phyloP scores from a whole-genome alignment of 2,888 invertebrate genomes.

The Ischnus inquisitorius region DNA sequence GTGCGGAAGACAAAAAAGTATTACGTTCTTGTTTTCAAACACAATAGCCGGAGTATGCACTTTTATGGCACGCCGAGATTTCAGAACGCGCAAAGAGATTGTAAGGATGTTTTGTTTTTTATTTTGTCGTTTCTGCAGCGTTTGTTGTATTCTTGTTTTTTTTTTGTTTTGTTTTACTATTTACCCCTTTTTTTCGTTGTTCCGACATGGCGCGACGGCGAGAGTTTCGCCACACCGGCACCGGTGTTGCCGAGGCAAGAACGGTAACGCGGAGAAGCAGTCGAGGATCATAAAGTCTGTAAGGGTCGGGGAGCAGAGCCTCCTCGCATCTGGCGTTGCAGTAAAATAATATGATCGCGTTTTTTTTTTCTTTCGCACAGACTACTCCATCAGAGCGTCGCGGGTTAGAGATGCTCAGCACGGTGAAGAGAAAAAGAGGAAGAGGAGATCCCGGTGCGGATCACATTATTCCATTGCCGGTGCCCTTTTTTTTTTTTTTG shows the following conservation, averaged over 20 bases:
- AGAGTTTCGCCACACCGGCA: background rate
- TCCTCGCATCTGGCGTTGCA: conserved; percentile 45
- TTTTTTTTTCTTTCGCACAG: conserved; percentile 33
- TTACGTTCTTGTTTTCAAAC: background rate
- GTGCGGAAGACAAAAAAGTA: no score
- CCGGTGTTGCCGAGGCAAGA: background rate
- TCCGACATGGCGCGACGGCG: background rate
- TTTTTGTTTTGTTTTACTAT: no score
- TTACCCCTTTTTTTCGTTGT: no score
- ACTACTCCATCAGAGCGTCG: conserved; percentile 23
- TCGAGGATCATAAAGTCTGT: conserved; percentile 50
- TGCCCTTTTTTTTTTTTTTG: conserved; percentile 21
- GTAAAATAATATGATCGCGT: conserved; percentile 51
- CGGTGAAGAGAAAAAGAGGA: background rate
- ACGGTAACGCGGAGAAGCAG: conserved; percentile 43
- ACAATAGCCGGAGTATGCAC: background rate
- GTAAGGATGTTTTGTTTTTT: background rate
- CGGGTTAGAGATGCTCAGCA: background rate
- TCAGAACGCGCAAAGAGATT: background rate
- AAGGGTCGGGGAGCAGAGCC: background rate
- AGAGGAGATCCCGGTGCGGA: conserved; percentile 56
- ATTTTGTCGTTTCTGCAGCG: background rate
- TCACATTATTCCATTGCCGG: conserved; percentile 62
- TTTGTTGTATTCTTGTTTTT: background rate
- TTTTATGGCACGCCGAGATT: conserved; percentile 1